Evolutionary conservation across 2,797 vertebrate genomes (phyloP).

Genomic region (Rhodeus uyekii): DNA sequence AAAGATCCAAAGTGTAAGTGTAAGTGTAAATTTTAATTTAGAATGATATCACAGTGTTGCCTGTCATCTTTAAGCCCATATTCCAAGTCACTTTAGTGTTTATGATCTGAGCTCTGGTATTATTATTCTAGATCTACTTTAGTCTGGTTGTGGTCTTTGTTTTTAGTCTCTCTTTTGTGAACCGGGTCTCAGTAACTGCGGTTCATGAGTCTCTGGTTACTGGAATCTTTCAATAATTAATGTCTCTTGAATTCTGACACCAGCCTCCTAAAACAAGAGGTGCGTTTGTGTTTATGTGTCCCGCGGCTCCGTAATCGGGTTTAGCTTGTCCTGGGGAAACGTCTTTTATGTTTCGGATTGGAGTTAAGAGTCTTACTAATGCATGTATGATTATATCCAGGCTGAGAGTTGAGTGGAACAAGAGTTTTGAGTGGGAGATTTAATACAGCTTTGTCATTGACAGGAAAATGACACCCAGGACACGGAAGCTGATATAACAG

Average conservation of each 20-base stretch:
- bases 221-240: conserved; percentile 78
- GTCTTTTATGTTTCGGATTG: neutral
- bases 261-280: conserved; percentile 63
- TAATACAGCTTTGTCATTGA: conserved; percentile 39
- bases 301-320: conserved; percentile 1
- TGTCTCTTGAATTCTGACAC: conserved; percentile 73
- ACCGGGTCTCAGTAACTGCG: conserved; percentile 68
- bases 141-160: conserved; percentile 36
- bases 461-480: conserved; percentile 67
- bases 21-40: too few relatives aligned
- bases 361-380: neutral
- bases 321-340: neutral
- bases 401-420: conserved; percentile 38
- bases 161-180: conserved; percentile 66
- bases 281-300: conserved; percentile 6
- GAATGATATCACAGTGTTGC: neutral
- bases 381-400: conserved; percentile 11
- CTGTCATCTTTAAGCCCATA: neutral
- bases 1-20: too few relatives aligned
- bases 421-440: conserved; percentile 41
- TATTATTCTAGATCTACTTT: conserved; percentile 2
- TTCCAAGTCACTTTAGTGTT: neutral
- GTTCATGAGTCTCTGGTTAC: conserved; percentile 76
- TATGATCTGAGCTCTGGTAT: neutral
- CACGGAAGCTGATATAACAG: conserved; percentile 55